Conservation (phyloP, 2,797 vertebrate species). For the Brachymystax lenok region DNA sequence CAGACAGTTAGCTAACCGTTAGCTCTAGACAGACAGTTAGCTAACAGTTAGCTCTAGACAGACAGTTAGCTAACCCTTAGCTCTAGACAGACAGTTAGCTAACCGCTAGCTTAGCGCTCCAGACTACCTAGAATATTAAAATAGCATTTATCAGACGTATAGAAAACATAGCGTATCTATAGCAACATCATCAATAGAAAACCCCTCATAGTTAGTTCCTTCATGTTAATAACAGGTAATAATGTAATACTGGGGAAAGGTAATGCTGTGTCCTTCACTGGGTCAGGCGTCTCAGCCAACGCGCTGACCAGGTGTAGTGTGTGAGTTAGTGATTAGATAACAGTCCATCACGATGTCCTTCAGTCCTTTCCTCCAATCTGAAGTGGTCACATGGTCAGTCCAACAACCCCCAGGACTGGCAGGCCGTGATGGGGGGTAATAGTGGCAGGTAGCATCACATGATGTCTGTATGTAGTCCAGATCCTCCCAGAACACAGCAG, state of each 20-base stretch:
- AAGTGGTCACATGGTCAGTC: too few relatives aligned
- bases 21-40: too few relatives aligned
- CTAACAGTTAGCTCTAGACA: too few relatives aligned
- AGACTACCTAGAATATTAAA: not conserved
- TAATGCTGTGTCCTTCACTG: not conserved
- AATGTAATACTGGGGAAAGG: not conserved
- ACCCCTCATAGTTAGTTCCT: not conserved
- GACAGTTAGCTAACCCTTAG: not conserved
- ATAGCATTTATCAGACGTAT: not conserved
- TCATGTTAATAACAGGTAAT: not conserved
- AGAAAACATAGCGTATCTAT: not conserved
- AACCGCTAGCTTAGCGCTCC: not conserved
- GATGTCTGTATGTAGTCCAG: too few relatives aligned
- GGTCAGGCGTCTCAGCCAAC: not conserved
- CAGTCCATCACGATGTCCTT: not conserved
- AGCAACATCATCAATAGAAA: not conserved
- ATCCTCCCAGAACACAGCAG: too few relatives aligned
- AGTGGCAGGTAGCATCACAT: too few relatives aligned
- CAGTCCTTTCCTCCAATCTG: too few relatives aligned
- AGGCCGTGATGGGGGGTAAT: not conserved
- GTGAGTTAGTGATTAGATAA: not conserved
- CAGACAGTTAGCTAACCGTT: too few relatives aligned
- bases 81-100: not conserved
- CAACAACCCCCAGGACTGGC: not conserved
- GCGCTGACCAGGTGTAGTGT: too few relatives aligned